Percentiles rank a stretch among this genome's conserved stretches.
phyloP scores from a whole-genome alignment of 92 coral and sea anemone genomes.

The Paramuricea clavata region DNA sequence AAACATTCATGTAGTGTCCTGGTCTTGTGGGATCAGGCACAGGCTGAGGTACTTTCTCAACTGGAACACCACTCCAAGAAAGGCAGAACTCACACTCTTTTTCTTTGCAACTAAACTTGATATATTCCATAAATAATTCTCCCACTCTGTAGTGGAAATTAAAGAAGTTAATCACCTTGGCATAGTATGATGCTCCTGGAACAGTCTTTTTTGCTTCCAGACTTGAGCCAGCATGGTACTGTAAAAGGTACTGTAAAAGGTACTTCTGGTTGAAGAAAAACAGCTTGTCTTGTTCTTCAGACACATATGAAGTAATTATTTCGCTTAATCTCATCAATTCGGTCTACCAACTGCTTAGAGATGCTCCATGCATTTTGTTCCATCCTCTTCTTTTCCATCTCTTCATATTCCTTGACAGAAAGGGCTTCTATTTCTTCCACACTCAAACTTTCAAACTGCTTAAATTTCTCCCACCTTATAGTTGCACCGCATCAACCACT shows the following conservation, averaged over 20 bases:
- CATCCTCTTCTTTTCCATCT: conserved; percentile 43
- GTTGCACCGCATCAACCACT: conserved; percentile 5
- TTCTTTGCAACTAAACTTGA: conserved; percentile 40
- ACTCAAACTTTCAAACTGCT: conserved; percentile 43
- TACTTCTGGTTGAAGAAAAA: conserved; percentile 50
- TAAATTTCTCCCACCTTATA: conserved; percentile 29
- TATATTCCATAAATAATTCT: conserved; percentile 47
- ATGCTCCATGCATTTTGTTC: conserved; percentile 58
- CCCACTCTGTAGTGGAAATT: too few relatives aligned
- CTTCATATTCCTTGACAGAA: conserved; percentile 51
- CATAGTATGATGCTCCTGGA: conserved; percentile 61
- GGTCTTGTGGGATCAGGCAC: too few relatives aligned
- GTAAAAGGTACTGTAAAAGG: too few relatives aligned
- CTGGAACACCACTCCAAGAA: too few relatives aligned
- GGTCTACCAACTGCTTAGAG: conserved; percentile 41
- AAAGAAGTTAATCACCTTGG: conserved; percentile 53
- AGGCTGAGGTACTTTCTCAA: too few relatives aligned
- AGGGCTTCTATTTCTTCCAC: conserved; percentile 20
- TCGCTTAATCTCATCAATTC: conserved; percentile 54
- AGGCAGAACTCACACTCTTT: too few relatives aligned
- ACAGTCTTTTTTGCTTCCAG: conserved; percentile 31
- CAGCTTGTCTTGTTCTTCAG: too few relatives aligned
- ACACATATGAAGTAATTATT: conserved; percentile 39
- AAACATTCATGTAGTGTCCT: too few relatives aligned
- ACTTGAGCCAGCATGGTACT: conserved; percentile 42